Conservation (phyloP, 2,888 invertebrate genomes). For the Lissocephala sabroskyi region DNA sequence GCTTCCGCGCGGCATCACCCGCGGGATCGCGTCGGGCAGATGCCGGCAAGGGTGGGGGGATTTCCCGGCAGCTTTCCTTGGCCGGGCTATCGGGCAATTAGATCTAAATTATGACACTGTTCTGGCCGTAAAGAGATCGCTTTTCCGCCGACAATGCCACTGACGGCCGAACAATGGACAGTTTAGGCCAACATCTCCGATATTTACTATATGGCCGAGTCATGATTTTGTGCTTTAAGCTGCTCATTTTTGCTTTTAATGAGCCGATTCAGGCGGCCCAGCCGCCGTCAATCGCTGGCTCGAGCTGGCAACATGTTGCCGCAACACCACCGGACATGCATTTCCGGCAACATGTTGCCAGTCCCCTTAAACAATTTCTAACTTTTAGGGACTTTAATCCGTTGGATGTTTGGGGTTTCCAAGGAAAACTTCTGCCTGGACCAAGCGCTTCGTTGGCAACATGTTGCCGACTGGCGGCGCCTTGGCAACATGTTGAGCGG, state of each 20-base stretch:
- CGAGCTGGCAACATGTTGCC: conserved; percentile 9
- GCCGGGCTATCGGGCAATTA: conserved; percentile 65
- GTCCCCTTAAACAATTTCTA: too few relatives aligned
- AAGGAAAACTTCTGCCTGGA: too few relatives aligned
- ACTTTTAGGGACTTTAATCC: too few relatives aligned
- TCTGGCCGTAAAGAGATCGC: conserved; percentile 63
- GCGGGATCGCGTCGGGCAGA: too few relatives aligned
- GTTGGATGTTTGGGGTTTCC: too few relatives aligned
- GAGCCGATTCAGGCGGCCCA: conserved; percentile 19
- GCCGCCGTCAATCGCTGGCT: neutral
- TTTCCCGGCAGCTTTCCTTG: conserved; percentile 15
- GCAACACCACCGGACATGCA: conserved; percentile 32
- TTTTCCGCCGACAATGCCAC: conserved; percentile 15
- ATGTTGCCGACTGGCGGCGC: too few relatives aligned
- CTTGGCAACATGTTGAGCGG: too few relatives aligned
- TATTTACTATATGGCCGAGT: conserved; percentile 40
- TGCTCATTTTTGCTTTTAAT: too few relatives aligned
- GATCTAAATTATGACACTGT: conserved; percentile 68
- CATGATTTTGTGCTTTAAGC: conserved; percentile 33
- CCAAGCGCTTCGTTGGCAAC: too few relatives aligned
- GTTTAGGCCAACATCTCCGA: conserved; percentile 28
- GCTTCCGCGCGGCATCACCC: neutral
- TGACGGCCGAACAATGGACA: conserved; percentile 47
- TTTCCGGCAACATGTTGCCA: conserved; percentile 27
- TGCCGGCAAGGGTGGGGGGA: neutral